These are phyloP conservation scores for Coreius guichenoti DNA, from an alignment of 2,797 vertebrate genomes.

Conservation along the genomic window DNA sequence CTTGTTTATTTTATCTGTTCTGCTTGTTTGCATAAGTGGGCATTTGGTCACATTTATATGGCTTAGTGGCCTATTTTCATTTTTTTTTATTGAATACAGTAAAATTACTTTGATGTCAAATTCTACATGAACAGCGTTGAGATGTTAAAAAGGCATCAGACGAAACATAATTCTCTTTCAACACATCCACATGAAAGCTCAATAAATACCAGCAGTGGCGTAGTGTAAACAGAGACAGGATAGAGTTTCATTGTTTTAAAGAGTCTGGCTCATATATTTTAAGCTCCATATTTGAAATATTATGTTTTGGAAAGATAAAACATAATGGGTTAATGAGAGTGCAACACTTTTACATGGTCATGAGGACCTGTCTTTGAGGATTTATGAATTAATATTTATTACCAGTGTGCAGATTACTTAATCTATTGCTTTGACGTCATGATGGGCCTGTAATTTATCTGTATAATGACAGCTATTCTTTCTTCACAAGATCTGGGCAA, in stretches of 20 bases:
- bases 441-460: background rate
- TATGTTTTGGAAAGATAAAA: background rate
- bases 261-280: background rate
- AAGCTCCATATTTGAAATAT: slow-evolving; percentile 5
- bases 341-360: background rate
- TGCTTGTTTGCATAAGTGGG: background rate
- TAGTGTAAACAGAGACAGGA: slow-evolving; percentile 24
- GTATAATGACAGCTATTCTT: slow-evolving; percentile 16
- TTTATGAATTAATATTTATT: slow-evolving; percentile 12
- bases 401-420: background rate
- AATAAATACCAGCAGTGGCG: background rate
- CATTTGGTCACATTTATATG: background rate
- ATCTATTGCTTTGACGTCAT: background rate
- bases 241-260: slow-evolving; percentile 28
- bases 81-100: background rate
- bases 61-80: background rate
- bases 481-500: background rate
- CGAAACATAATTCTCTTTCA: background rate
- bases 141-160: background rate
- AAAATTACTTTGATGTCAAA: background rate
- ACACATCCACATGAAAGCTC: background rate
- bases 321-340: background rate
- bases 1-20: background rate
- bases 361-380: background rate
- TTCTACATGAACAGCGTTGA: background rate